Base-by-base conservation (phyloP, 1,140 invertebrate genomes). In the Procambarus virginalis region DNA sequence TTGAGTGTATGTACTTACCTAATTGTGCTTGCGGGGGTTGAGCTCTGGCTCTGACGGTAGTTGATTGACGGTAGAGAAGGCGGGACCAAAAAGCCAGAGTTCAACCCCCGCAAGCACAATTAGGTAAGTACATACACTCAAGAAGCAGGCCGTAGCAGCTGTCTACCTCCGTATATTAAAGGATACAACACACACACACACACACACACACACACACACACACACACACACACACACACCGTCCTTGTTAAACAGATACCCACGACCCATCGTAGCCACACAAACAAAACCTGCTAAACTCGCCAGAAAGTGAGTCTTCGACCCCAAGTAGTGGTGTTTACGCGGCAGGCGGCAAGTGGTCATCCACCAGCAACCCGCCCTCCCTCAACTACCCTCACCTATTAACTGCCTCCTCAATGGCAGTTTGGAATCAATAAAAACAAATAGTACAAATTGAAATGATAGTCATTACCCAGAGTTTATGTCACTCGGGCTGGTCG, bases 361-460 rank as follows among this genome's bases (percentile, higher is more conserved):
- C 51, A 8, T 3, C 51, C 51, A 8, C 51, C 8, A 55, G 8
- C 55, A 58, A 55, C 79, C 8, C 51, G 34, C 22, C 76, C 14
- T n/a, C 48, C 76, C 76, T 78, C 76, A 17, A 22, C 22, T 48
- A 78, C 49, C 76, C 45, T 55, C 45, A 9, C 46, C 46, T 64
- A 79, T 80, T 58, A 79, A 80, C 64, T 49, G 17, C 79, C 64
- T 51, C 78, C 60, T 68, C 78, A 79, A 88, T 80, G 46, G 77
- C 70, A 55, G 84, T 76, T 75, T 55, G 45, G 64, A 88, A 80
- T 80, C 68, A 81, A 80, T 80, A 88, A 88, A 86, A 86, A 86
- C 85, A 86, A 86, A 86, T 80, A 86, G 58, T 79, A 80, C 85
- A 86, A 86, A 88, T 88, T 88, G 86, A 88, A 81, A 88, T 88